These are phyloP conservation scores for Palloptera scutellata DNA, from an alignment of 2,888 invertebrate genomes.

Conservation along the genomic window DNA sequence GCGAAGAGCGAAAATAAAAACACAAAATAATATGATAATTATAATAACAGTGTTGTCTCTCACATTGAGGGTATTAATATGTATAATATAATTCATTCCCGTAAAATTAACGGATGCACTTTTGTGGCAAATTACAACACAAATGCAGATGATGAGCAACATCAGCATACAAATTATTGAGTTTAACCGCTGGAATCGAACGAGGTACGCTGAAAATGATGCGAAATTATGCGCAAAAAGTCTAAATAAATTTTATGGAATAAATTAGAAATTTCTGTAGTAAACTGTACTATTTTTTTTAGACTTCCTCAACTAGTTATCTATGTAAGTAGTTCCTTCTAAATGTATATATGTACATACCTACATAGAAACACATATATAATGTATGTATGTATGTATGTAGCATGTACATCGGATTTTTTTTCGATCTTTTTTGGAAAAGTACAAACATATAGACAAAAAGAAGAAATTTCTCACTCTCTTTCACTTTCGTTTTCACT, in stretches of 20 bases:
- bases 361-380: too few species aligned
- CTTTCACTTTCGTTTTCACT: conserved; percentile 44
- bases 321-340: too few species aligned
- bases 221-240: neutral
- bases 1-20: too few species aligned
- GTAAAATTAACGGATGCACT: conserved; percentile 39
- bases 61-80: conserved; percentile 36
- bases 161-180: conserved; percentile 27
- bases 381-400: too few species aligned
- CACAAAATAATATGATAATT: conserved; percentile 3
- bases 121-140: neutral
- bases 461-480: neutral
- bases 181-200: conserved; percentile 36
- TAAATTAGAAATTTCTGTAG: neutral
- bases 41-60: conserved; percentile 3
- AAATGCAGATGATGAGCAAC: neutral
- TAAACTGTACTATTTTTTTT: neutral
- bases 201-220: neutral
- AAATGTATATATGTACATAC: too few species aligned
- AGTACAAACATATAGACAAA: neutral
- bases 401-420: too few species aligned
- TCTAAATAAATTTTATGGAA: neutral
- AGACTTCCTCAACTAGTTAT: neutral
- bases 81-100: conserved; percentile 39
- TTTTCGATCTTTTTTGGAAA: neutral